Base-by-base conservation (phyloP, 2,888 invertebrate species). In the Catonia carolina region DNA sequence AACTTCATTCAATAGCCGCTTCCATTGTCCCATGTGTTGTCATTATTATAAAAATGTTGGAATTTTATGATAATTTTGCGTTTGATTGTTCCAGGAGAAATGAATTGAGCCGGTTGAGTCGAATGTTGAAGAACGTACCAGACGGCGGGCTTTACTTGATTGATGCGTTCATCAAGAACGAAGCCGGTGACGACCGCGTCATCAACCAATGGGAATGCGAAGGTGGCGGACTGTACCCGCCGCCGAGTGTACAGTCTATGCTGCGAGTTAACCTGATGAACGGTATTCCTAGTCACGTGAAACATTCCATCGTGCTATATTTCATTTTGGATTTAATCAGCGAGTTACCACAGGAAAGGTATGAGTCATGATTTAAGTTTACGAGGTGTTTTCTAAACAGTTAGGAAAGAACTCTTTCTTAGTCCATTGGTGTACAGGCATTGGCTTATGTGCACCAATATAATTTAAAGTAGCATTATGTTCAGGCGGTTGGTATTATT, bases 241-340 rank as follows among this genome's bases (percentile, higher is more conserved):
- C 94, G 0, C 82, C 85, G 0, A 89, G 89, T 0, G 72, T 94
- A 27, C 88, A 90, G 70, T 81, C 89, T 0, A 71, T 93, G 37
- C 73, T 94, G 17, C 78, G 86, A 1, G 80, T 86, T 3, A 89
- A 89, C 73, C 74, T 94, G 27, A 69, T 85, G 15, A 83, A 85
- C 0, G 78, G 79, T 42, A 75, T 84, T 0, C 77, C 83, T 0
- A 77, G 85, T 10, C 77, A 80, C 23, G 78, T 81, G 61, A 94
- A 93, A 68, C 90, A 91, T 67, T 82, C 84, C 7, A 75, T 95
- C 1, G 78, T 89, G 12, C 78, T 89, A 18, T 95, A 95, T 66
- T 75, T 91, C 1, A 78, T 94, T 51, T 77, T 91, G 62, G 94
- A 95, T 69, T 77, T 94, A 61, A 84, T 85, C 33, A 83, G 81